Percentiles rank a stretch among this genome's conserved stretches.
phyloP scores from a whole-genome alignment of 2,888 invertebrate species.

The Nymphalis c-album region DNA sequence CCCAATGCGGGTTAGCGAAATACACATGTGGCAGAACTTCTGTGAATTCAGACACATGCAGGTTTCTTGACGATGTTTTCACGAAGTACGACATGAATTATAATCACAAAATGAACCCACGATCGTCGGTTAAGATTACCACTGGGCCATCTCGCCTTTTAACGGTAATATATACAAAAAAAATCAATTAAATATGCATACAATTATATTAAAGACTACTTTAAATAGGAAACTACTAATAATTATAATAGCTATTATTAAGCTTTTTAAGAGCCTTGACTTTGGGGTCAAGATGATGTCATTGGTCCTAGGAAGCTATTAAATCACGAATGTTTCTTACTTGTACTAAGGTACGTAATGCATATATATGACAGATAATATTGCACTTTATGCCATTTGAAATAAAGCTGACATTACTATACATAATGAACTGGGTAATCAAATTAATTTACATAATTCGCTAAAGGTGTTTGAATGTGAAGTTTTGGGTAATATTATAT shows the following conservation, averaged over 20 bases:
- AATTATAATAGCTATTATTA: slow-evolving; percentile 24
- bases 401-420: neutral
- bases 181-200: no score
- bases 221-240: slow-evolving; percentile 21
- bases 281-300: slow-evolving; percentile 55
- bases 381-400: neutral
- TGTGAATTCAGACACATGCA: no score
- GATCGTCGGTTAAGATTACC: no score
- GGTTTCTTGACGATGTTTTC: no score
- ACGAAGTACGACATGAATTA: no score
- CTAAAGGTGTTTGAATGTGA: neutral
- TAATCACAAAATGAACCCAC: no score
- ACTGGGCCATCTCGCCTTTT: no score
- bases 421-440: neutral
- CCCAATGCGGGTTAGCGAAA: no score
- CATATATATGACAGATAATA: neutral
- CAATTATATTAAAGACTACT: slow-evolving; percentile 16
- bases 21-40: no score
- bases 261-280: slow-evolving; percentile 50
- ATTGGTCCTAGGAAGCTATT: slow-evolving; percentile 51
- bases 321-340: slow-evolving; percentile 27
- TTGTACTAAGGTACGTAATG: neutral
- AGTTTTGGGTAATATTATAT: neutral
- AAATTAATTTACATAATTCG: slow-evolving; percentile 10
- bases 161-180: no score